Conservation (phyloP, 2,113 vertebrate species). For the Clarias macrocephalus region DNA sequence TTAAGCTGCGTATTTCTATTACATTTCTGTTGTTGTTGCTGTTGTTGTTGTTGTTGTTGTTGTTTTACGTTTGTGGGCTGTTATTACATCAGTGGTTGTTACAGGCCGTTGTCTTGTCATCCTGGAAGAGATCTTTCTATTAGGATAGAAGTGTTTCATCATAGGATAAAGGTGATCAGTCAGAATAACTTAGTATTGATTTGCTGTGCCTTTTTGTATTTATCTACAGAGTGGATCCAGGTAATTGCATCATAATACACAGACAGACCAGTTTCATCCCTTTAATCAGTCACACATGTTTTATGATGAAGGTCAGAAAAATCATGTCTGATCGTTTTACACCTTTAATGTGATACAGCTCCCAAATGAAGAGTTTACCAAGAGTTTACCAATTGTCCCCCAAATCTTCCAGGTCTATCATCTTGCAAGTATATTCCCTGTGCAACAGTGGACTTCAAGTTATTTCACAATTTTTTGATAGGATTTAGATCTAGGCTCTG, state of each 20-base stretch:
- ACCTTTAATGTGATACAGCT: not conserved
- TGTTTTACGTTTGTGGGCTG: too few species aligned
- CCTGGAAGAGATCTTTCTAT: not conserved
- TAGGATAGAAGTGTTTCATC: not conserved
- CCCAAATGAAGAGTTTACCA: not conserved
- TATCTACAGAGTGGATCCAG: too few species aligned
- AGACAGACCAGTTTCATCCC: not conserved
- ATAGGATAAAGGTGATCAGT: not conserved
- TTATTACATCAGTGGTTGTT: too few species aligned
- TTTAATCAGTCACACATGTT: not conserved
- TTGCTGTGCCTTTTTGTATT: not conserved
- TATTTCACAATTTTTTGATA: not conserved
- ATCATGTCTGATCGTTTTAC: not conserved
- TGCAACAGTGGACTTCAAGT: not conserved
- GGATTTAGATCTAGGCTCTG: not conserved
- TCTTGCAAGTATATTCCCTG: not conserved
- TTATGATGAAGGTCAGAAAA: not conserved
- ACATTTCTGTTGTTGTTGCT: too few species aligned
- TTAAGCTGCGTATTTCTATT: too few species aligned
- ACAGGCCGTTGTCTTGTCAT: not conserved
- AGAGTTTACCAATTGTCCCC: not conserved
- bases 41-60: too few species aligned
- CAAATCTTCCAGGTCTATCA: not conserved
- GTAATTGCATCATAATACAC: not conserved
- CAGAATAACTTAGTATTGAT: not conserved